phyloP scores from a whole-genome alignment of 2,113 vertebrate species.

The Solea solea region DNA sequence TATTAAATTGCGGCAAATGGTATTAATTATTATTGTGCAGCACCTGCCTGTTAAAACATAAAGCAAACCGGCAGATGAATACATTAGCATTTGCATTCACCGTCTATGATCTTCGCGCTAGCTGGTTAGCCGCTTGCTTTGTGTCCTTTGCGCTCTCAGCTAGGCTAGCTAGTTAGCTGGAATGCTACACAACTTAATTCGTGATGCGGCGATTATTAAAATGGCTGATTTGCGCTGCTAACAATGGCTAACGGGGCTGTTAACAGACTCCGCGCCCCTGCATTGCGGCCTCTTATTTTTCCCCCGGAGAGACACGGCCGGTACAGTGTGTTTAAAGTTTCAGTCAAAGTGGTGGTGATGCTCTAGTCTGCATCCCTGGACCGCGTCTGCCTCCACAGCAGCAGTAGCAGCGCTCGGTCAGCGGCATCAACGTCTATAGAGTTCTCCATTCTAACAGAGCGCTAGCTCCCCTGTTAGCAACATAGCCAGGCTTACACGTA shows the following conservation, averaged over 20 bases:
- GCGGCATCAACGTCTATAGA: neutral
- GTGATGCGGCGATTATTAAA: conserved; percentile 56
- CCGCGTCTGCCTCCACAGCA: neutral
- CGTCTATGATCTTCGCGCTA: conserved; percentile 30
- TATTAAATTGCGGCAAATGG: too few relatives aligned
- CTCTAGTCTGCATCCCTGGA: neutral
- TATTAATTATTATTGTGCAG: neutral
- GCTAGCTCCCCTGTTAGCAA: conserved; percentile 24
- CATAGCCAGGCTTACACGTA: too few relatives aligned
- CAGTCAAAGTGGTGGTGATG: neutral
- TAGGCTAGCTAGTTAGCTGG: conserved; percentile 30
- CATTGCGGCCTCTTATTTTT: rapidly evolving
- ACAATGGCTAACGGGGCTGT: conserved; percentile 28
- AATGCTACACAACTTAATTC: conserved; percentile 28
- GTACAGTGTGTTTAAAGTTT: neutral
- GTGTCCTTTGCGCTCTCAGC: conserved; percentile 31
- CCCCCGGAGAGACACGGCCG: neutral
- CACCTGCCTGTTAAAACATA: neutral
- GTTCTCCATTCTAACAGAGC: conserved; percentile 7
- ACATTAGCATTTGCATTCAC: conserved; percentile 49
- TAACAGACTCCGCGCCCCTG: neutral
- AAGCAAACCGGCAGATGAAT: conserved; percentile 17
- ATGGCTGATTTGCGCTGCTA: conserved; percentile 64
- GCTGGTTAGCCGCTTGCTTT: conserved; percentile 56
- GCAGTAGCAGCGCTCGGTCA: neutral